These are phyloP conservation scores for Xiphydria camelus DNA, from an alignment of 2,888 invertebrate genomes.

Conservation along the genomic window DNA sequence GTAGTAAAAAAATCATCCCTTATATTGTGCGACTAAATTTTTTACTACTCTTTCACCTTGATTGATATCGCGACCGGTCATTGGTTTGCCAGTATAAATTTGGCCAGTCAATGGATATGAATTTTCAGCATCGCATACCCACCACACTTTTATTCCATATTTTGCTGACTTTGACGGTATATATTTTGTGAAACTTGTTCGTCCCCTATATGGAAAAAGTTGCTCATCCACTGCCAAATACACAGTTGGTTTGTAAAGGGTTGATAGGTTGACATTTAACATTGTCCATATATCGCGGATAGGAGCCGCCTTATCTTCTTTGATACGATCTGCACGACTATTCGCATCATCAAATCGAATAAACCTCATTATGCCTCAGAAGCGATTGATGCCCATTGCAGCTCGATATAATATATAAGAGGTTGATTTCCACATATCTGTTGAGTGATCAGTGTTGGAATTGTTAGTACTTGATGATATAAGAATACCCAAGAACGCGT, in stretches of 20 bases:
- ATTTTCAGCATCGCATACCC: no score
- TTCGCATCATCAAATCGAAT: slow-evolving; percentile 36
- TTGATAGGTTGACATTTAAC: no score
- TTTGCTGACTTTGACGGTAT: slow-evolving; percentile 34
- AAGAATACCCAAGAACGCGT: slow-evolving; percentile 23
- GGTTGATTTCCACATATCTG: slow-evolving; percentile 13
- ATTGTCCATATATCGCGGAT: slow-evolving; percentile 31
- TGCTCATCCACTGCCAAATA: slow-evolving; percentile 38
- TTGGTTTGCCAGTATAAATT: no score
- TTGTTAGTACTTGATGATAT: slow-evolving; percentile 23
- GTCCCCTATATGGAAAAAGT: no score
- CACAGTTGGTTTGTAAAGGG: slow-evolving; percentile 30
- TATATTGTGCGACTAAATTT: no score
- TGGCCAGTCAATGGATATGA: no score
- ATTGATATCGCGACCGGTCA: no score
- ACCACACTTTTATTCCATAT: no score
- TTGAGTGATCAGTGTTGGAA: slow-evolving; percentile 15
- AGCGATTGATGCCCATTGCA: slow-evolving; percentile 15
- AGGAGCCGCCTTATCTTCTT: slow-evolving; percentile 35
- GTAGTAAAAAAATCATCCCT: no score
- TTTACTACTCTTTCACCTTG: no score
- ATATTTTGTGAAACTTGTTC: no score
- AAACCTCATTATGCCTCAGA: slow-evolving; percentile 29
- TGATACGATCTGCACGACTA: slow-evolving; percentile 27
- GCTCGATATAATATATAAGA: slow-evolving; percentile 7